A percentile compares a stretch with the other conserved stretches of the same genome.
Evolutionary conservation across 2,113 vertebrate species (phyloP).

Genomic region (Corydoras sp.): DNA sequence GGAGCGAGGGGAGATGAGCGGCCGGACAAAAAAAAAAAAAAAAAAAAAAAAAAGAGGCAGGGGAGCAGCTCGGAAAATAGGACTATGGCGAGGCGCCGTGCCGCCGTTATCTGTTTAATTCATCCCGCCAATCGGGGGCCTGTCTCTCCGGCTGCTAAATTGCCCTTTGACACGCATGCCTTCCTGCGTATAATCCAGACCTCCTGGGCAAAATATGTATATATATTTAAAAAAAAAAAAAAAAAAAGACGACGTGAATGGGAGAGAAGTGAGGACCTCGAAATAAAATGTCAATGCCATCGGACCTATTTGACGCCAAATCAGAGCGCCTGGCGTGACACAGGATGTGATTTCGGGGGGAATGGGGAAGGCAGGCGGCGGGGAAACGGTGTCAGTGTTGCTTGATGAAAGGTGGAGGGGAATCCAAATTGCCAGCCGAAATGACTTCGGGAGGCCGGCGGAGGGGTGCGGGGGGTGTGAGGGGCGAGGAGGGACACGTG

Average conservation of each 20-base stretch:
- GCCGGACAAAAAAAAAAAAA: slow-evolving; percentile 26
- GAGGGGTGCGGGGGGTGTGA: too few species aligned
- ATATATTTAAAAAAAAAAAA: too few species aligned
- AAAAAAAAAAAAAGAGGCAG: slow-evolving; percentile 24
- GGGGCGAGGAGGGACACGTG: slow-evolving; percentile 54
- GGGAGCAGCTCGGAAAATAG: slow-evolving; percentile 61
- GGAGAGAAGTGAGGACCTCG: slow-evolving; percentile 69
- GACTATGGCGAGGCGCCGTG: slow-evolving; percentile 64
- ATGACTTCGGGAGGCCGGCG: slow-evolving; percentile 22
- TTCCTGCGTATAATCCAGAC: slow-evolving; percentile 75
- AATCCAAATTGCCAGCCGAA: too few species aligned
- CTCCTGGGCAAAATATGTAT: slow-evolving; percentile 64
- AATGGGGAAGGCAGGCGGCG: slow-evolving; percentile 48
- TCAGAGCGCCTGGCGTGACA: slow-evolving; percentile 51
- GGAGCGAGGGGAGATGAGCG: slow-evolving; percentile 22
- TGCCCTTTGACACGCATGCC: slow-evolving; percentile 80
- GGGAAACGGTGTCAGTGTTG: slow-evolving; percentile 53
- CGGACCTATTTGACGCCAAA: slow-evolving; percentile 61
- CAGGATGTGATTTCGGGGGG: slow-evolving; percentile 39
- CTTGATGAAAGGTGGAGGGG: too few species aligned
- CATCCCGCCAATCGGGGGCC: slow-evolving; percentile 73
- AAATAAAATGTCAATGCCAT: slow-evolving; percentile 69
- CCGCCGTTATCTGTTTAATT: slow-evolving; percentile 74
- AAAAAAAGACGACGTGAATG: slow-evolving; percentile 54
- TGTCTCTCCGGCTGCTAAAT: slow-evolving; percentile 75